phyloP scores from a whole-genome alignment of 35 echinoderm and acorn worm species.

The Lytechinus pictus region DNA sequence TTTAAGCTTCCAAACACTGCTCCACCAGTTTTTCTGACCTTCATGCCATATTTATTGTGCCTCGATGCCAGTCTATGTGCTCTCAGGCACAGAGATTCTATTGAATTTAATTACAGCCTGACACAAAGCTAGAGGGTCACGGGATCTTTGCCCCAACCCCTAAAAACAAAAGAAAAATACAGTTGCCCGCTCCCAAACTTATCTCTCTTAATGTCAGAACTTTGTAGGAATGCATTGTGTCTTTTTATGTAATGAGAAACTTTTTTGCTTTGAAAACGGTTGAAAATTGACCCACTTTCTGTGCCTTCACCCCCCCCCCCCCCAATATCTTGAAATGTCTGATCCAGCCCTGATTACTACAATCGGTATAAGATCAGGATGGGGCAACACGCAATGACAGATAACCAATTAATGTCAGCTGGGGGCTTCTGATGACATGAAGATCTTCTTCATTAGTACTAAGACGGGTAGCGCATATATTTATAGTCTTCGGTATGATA shows the following conservation, averaged over 20 bases:
- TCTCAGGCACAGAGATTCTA: background rate
- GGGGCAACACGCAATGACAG: background rate
- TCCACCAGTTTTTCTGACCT: background rate
- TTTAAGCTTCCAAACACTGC: constrained; percentile 3
- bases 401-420: background rate
- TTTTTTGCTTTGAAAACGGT: no score
- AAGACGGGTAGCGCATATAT: background rate
- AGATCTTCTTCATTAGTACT: background rate
- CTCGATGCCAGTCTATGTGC: background rate
- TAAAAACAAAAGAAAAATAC: no score
- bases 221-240: no score
- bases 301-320: no score
- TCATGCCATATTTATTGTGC: background rate
- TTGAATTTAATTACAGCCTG: background rate
- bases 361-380: background rate
- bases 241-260: no score
- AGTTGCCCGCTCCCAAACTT: no score
- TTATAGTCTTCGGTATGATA: background rate
- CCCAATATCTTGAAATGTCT: no score
- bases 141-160: no score
- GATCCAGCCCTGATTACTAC: background rate
- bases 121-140: no score
- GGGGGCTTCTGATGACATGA: background rate
- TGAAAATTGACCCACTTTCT: no score
- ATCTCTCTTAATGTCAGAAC: no score